phyloP scores from a whole-genome alignment of 2,797 vertebrate species.

The Amazonetta brasiliensis region DNA sequence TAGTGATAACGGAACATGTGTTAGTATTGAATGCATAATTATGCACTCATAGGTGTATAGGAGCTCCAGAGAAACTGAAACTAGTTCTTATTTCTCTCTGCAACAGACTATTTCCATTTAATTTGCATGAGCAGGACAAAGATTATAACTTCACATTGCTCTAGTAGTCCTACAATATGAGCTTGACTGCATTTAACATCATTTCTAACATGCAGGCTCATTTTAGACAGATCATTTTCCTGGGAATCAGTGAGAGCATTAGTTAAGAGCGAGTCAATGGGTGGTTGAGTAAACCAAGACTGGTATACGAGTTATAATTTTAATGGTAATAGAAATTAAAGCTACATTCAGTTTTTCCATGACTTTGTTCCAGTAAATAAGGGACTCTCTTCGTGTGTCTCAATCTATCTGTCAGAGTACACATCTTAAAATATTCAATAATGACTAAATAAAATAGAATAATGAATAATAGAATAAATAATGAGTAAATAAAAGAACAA shows the following conservation, averaged over 20 bases:
- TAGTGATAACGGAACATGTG: neutral
- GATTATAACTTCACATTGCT: neutral
- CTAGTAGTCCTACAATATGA: neutral
- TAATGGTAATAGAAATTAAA: constrained; percentile 51
- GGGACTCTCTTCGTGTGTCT: neutral
- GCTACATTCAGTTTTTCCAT: constrained; percentile 32
- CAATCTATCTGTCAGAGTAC: constrained; percentile 21
- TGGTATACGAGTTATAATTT: constrained; percentile 1
- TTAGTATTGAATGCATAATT: neutral
- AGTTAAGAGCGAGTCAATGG: neutral
- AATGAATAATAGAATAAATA: too few species aligned
- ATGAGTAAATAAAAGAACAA: neutral
- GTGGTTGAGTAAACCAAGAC: neutral
- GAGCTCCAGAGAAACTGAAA: neutral
- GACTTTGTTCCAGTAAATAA: constrained; percentile 17
- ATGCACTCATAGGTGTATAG: neutral
- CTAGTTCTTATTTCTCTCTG: neutral
- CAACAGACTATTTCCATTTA: neutral
- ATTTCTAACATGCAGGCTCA: neutral
- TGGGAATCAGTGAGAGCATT: neutral
- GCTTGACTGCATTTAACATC: neutral
- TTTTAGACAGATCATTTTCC: neutral
- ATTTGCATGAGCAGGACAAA: neutral
- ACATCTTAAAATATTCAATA: constrained; percentile 8
- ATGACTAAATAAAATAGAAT: too few species aligned